Base-by-base conservation (phyloP, 2,113 vertebrate genomes). In the Prunella fulvescens region DNA sequence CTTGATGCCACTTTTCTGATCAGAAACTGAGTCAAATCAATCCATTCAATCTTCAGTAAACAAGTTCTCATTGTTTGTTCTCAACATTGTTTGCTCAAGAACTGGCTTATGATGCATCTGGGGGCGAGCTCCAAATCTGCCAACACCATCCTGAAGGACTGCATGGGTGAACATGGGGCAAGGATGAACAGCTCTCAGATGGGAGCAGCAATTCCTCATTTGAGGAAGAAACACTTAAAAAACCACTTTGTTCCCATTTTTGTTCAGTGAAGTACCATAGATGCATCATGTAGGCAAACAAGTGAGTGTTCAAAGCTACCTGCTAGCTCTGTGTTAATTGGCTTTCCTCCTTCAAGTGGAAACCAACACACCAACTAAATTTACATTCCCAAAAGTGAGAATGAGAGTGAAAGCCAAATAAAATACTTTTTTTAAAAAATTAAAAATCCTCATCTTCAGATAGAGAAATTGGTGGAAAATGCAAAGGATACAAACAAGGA, bases 11-110 rank as follows among this genome's bases (percentile, higher is more conserved):
- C 23, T 48, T 65, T 72, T 65, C 71, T 84, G 31, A 90, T 28
- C 29, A 72, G 48, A 79, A 23, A 51, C 8, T 18, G 69, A 69
- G 17, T 35, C 31, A 69, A 62, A 80, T 64, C 45, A 47, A 72
- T 6, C 23, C 45, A 73, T 19, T 42, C 19, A 28, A 20, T 33
- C 28, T 61, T 80, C 23, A 65, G 35, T 33, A 85, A 80, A 72
- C 0, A 0, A 61, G 4, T 10, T 84, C 28, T 17, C 3, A 1
- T 35, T 79, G 51, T 33, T 78, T 78, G 39, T 40, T 45, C 67
- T 80, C 37, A 5, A 40, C 5, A 1, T 37, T 37, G 37, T 37
- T 37, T 37, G 37, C 37, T 91, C 87, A 88, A 76, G 15, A 86
- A 60, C 7, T 48, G 60, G 7, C 1, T 90, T 79, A 74, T 9